Evolutionary conservation across 2,113 vertebrate species (phyloP).

Genomic region (Tringa solitaria): DNA sequence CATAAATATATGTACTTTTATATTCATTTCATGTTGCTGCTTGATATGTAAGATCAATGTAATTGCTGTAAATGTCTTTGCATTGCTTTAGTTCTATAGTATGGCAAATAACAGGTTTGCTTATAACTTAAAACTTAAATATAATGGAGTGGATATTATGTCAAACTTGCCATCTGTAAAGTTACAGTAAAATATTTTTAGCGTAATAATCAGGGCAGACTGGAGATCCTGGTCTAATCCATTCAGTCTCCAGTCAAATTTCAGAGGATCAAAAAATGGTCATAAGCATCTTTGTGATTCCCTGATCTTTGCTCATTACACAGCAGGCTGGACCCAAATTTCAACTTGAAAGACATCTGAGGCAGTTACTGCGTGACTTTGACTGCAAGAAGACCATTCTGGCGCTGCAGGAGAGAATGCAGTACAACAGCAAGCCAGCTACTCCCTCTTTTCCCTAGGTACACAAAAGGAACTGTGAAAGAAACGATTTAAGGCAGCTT

Average conservation of each 20-base stretch:
- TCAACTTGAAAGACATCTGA: background rate
- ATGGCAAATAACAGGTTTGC: background rate
- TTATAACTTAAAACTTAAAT: background rate
- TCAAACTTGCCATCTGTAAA: background rate
- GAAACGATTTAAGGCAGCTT: background rate
- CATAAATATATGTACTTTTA: slow-evolving; percentile 13
- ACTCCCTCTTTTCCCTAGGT: background rate
- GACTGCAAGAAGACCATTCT: background rate
- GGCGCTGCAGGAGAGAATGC: fast-evolving
- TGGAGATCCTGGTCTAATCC: background rate
- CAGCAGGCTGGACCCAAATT: slow-evolving; percentile 57
- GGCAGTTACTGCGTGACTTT: background rate
- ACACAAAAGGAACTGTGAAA: background rate
- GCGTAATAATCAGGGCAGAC: background rate
- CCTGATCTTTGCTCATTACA: slow-evolving; percentile 45
- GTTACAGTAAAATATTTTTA: slow-evolving; percentile 25
- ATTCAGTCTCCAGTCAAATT: background rate
- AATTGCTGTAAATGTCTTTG: slow-evolving; percentile 16
- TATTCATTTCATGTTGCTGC: background rate
- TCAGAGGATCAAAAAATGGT: background rate
- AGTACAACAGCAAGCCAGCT: background rate
- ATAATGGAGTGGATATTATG: background rate
- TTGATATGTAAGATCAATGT: background rate
- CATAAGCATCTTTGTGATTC: slow-evolving; percentile 1
- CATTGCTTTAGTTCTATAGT: background rate